Base-by-base conservation (phyloP, 2,797 vertebrate genomes). In the Dendrocincla fuliginosa region DNA sequence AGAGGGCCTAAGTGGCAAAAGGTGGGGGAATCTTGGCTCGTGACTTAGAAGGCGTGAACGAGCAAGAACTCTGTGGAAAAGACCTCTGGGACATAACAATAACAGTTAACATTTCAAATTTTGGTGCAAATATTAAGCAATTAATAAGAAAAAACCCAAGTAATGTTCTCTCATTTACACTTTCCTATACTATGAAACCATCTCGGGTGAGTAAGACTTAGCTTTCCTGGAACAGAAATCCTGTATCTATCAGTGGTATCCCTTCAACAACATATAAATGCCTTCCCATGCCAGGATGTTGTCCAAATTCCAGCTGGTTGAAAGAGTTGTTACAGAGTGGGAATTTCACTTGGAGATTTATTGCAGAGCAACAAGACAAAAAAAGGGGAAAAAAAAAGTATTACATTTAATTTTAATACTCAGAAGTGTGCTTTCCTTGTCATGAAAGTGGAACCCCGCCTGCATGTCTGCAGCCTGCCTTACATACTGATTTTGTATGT, bases 391-490 rank as follows among this genome's bases (percentile, higher is more conserved):
- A 59, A 85, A 88, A 20, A 5, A 4, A 50, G 19, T 53, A 42
- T 70, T 86, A 84, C 80, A 87, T 93, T 96, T 85, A 94, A 90
- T 96, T 97, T 96, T 85, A 94, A 24, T 83, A 46, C 65, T 91
- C 87, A 64, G 60, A 93, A 95, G 82, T 94, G 74, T 91, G 82
- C 88, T 96, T 96, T 97, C 64, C 86, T 94, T 94, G 70, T 95
- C 86, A 81, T 89, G 82, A 91, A 93, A 95, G 91, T 44, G 76
- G 94, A 94, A 80, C 71, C 35, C 68, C 74, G 67, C 80, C 94
- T 96, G 70, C 1, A 1, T 77, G 65, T 77, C 77, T 91, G 76
- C 84, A 89, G 64, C 49, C 71, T 86, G 82, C 83, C 77, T 84
- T 64, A 60, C 81, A 75, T 67, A 22, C 68, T 76, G 91, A 75